These are phyloP conservation scores for Thalassarche chlororhynchos DNA, from an alignment of 2,113 vertebrate genomes.

Conservation along the genomic window DNA sequence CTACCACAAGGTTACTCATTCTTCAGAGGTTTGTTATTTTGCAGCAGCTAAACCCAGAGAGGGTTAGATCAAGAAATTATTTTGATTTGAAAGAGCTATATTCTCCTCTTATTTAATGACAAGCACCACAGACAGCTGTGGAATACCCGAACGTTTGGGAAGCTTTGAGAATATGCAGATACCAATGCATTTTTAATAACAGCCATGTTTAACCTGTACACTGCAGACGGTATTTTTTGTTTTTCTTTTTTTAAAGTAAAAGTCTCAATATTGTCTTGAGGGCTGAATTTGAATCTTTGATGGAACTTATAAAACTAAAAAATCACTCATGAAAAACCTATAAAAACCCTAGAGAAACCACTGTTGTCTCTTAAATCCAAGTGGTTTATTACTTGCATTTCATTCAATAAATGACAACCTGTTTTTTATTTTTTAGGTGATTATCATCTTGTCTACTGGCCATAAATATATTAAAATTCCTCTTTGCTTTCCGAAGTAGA, in stretches of 20 bases:
- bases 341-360: neutral
- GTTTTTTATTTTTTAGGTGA: neutral
- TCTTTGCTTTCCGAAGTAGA: neutral
- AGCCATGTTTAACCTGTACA: neutral
- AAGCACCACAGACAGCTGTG: neutral
- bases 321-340: neutral
- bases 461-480: neutral
- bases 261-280: neutral
- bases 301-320: neutral
- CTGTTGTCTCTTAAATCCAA: neutral
- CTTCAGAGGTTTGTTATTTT: neutral
- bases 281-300: constrained; percentile 18
- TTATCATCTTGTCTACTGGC: neutral
- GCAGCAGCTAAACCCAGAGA: neutral
- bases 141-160: neutral
- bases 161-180: constrained; percentile 1
- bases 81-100: neutral
- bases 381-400: neutral
- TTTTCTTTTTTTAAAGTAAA: neutral
- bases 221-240: neutral
- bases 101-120: neutral
- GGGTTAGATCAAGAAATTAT: neutral
- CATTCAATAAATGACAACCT: neutral
- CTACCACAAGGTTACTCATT: fast-evolving
- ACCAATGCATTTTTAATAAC: constrained; percentile 1